A percentile compares a stretch with the other conserved stretches of the same genome.
These are phyloP conservation scores for Meda fulgida DNA, from an alignment of 2,797 vertebrate species.

Conservation along the genomic window DNA sequence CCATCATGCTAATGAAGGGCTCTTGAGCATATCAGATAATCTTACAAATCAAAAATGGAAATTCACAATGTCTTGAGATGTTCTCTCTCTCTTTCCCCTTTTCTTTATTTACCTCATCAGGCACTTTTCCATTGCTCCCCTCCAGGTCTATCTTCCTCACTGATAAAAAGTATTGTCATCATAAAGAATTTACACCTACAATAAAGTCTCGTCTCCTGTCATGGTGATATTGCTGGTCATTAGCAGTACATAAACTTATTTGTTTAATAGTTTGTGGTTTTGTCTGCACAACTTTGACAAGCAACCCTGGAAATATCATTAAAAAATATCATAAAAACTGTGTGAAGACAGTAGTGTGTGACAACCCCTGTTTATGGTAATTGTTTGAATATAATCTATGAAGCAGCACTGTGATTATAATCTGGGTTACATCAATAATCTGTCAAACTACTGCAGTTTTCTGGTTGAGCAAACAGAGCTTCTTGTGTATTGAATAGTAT, in stretches of 20 bases:
- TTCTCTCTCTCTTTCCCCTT: background rate
- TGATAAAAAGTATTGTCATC: slow-evolving; percentile 34
- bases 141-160: background rate
- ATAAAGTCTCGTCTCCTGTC: slow-evolving; percentile 62
- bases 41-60: slow-evolving; percentile 76
- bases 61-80: slow-evolving; percentile 65
- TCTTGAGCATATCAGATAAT: slow-evolving; percentile 73
- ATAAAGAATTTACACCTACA: slow-evolving; percentile 65
- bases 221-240: slow-evolving; percentile 71
- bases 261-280: slow-evolving; percentile 78
- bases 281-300: slow-evolving; percentile 69
- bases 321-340: slow-evolving; percentile 70
- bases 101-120: slow-evolving; percentile 7
- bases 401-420: slow-evolving; percentile 32
- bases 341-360: slow-evolving; percentile 63
- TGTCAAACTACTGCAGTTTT: slow-evolving; percentile 9
- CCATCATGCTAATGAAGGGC: slow-evolving; percentile 75
- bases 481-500: slow-evolving; percentile 18
- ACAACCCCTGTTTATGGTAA: slow-evolving; percentile 69
- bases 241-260: slow-evolving; percentile 82
- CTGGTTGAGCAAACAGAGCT: slow-evolving; percentile 17
- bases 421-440: slow-evolving; percentile 21
- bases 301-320: slow-evolving; percentile 68
- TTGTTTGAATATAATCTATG: slow-evolving; percentile 64
- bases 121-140: slow-evolving; percentile 32